Conservation (phyloP, 2,113 vertebrate species). For the Edolisoma coerulescens region DNA sequence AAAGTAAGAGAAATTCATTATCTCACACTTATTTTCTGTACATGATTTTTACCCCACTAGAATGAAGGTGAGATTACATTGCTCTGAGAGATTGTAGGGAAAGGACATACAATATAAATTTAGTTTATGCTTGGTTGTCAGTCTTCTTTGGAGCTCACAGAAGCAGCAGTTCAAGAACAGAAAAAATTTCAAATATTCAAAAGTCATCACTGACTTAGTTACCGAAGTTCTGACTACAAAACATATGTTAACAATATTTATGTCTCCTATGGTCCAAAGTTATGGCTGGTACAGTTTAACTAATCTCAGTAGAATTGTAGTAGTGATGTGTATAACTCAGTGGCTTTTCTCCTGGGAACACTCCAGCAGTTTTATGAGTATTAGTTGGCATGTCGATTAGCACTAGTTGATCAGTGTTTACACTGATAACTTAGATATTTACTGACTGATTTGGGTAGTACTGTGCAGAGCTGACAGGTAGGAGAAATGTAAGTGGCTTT, state of each 20-base stretch:
- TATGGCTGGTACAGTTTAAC: background rate
- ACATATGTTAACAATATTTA: background rate
- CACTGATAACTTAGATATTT: background rate
- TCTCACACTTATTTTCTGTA: slow-evolving; percentile 9
- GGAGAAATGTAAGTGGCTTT: background rate
- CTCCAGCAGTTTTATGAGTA: background rate
- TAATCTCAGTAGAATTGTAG: background rate
- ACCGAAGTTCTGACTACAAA: background rate
- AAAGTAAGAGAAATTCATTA: slow-evolving; percentile 54
- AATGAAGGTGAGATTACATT: background rate
- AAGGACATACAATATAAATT: slow-evolving; percentile 1
- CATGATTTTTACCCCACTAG: background rate
- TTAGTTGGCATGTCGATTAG: background rate
- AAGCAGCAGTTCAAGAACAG: background rate
- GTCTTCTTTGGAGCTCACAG: background rate
- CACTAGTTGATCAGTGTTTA: background rate
- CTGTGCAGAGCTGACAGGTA: background rate
- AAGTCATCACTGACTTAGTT: background rate
- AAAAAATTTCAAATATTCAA: background rate
- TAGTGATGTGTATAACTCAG: background rate
- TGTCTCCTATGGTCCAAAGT: background rate
- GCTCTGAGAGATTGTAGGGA: background rate
- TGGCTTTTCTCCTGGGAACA: background rate
- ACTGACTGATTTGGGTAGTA: background rate
- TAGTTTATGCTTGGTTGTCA: background rate